Evolutionary conservation across 2,797 vertebrate genomes (phyloP), one percentile per base, ranked within the genome.

Genomic region (Apogon hyalosoma): DNA sequence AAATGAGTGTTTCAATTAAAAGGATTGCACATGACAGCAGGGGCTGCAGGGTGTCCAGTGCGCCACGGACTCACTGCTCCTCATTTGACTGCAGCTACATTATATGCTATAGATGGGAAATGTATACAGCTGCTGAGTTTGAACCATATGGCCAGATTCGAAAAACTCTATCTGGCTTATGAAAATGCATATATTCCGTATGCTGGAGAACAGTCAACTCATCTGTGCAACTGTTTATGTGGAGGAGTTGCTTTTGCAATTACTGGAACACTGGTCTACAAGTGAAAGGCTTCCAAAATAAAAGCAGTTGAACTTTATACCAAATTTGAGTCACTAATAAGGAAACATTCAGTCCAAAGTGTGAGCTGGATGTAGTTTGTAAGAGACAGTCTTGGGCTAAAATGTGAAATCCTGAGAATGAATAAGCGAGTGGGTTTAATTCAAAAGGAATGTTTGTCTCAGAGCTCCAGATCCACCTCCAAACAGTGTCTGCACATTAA

Each of bases 121-220:
- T 41, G 16, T 18, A 53, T 45, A 51, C 73, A 80, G 73, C 65
- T 82, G 75, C 65, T 0, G 24, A 64, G 43, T 48, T 19, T 15
- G n/a, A 77, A 48, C 60, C 79, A 77, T 70, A 83, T 82, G 80
- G 65, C 50, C 41, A 42, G 31, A 15, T 69, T 75, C 67, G n/a
- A 67, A 70, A 66, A 79, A 61, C 43, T 66, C 21, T 38, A 15
- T 62, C 47, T 57, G 8, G 42, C 50, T 58, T 52, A 83, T 83
- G 78, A 85, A 86, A 85, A 85, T 86, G 82, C 73, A 85, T 59
- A 24, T 61, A 11, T 50, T 61, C 21, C 54, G 36, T 61, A 15
- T 2, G 5, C 65, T 69, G 56, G 59, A 63, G 72, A 31, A 40
- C 15, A 62, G 58, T 62, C 14, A 58, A 40, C 21, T 80, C 48